phyloP scores from a whole-genome alignment of 1,140 invertebrate species.

The Macrosteles quadrilineatus region DNA sequence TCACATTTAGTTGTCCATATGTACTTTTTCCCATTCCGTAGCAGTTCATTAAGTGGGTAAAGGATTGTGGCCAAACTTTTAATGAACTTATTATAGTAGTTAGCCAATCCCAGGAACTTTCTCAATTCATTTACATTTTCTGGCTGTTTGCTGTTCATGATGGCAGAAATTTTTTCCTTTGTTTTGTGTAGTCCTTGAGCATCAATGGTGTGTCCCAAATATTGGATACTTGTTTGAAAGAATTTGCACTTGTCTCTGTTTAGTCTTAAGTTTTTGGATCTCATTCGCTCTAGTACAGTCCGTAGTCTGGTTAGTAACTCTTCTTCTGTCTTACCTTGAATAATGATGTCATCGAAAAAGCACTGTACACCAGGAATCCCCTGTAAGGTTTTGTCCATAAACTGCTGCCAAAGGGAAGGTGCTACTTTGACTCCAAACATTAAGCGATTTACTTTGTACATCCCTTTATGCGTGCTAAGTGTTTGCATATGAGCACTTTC shows the following conservation, averaged over 20 bases:
- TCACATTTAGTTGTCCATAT: background rate
- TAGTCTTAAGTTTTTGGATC: slow-evolving; percentile 19
- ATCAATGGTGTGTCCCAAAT: slow-evolving; percentile 41
- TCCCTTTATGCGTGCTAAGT: slow-evolving; percentile 40
- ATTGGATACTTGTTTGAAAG: slow-evolving; percentile 31
- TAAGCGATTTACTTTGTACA: slow-evolving; percentile 41
- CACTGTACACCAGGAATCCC: no score
- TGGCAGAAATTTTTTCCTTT: slow-evolving; percentile 40
- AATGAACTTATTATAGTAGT: slow-evolving; percentile 47
- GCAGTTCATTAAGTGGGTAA: slow-evolving; percentile 37
- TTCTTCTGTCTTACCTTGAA: slow-evolving; percentile 4
- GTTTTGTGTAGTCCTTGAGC: slow-evolving; percentile 36
- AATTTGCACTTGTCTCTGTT: slow-evolving; percentile 32
- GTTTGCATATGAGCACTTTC: no score
- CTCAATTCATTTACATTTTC: slow-evolving; percentile 40
- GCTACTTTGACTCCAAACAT: slow-evolving; percentile 44
- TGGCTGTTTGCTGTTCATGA: slow-evolving; percentile 34
- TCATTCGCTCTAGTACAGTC: background rate
- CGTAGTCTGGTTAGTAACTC: background rate
- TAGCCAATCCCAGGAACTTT: slow-evolving; percentile 46
- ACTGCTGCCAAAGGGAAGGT: slow-evolving; percentile 43
- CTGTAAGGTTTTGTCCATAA: slow-evolving; percentile 40
- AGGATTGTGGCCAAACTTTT: slow-evolving; percentile 29
- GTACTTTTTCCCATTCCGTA: background rate
- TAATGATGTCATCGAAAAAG: slow-evolving; percentile 36